Evolutionary conservation across 2,113 vertebrate species (phyloP).

Genomic region (Athene cunicularia): DNA sequence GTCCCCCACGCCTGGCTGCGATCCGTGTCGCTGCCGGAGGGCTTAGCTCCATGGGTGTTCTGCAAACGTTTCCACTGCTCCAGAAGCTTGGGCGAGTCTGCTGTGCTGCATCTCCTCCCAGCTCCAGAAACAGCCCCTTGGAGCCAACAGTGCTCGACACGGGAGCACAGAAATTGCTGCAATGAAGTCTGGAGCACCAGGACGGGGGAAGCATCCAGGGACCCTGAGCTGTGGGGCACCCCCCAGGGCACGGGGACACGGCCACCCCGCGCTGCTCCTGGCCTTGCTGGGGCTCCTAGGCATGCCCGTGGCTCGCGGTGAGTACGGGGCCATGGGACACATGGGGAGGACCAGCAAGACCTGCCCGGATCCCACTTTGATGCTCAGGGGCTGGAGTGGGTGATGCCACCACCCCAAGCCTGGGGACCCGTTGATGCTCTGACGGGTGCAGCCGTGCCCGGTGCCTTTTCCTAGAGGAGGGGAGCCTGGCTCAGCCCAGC

Average conservation of each 20-base stretch:
- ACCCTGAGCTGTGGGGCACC: neutral
- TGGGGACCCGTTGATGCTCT: neutral
- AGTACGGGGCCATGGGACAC: neutral
- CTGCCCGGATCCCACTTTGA: neutral
- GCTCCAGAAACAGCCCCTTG: neutral
- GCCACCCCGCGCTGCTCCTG: accelerated
- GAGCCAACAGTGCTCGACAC: accelerated
- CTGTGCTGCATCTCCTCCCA: neutral
- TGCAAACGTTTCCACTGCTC: neutral
- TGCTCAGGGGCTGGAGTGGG: neutral
- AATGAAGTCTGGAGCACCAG: neutral
- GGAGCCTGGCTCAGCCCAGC: neutral
- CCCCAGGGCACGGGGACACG: accelerated
- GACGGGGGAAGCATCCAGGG: accelerated
- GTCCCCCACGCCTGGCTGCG: neutral
- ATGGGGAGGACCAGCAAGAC: neutral
- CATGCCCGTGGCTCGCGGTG: neutral
- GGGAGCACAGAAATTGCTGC: neutral
- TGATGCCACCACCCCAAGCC: neutral
- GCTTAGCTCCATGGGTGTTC: neutral
- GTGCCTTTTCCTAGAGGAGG: neutral
- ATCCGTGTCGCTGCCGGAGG: accelerated
- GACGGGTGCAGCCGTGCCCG: accelerated
- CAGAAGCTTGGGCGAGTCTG: neutral
- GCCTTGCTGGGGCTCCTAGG: neutral